A percentile compares a stretch with the other conserved stretches of the same genome.
Conservation (phyloP, 2,113 vertebrate species). For the Panthera leo region DNA sequence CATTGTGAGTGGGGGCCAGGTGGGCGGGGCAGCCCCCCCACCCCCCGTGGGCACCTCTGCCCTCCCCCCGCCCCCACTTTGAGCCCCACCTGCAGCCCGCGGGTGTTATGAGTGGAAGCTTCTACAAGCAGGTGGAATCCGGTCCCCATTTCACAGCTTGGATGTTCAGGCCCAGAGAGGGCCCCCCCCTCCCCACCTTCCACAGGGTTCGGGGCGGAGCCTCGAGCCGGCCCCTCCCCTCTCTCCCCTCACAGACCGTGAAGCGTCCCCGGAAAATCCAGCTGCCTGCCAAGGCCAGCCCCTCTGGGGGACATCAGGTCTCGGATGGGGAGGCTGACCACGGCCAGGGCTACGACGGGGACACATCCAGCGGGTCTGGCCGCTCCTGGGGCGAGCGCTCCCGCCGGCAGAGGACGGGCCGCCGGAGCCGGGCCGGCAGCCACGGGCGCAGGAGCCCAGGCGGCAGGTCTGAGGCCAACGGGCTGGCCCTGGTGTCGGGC, state of each 20-base stretch:
- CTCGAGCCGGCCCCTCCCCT: background rate
- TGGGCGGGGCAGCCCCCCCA: background rate
- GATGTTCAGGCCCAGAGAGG: background rate
- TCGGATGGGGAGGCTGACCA: slow-evolving; percentile 63
- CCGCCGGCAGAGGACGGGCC: slow-evolving; percentile 55
- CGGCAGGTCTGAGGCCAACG: slow-evolving; percentile 20
- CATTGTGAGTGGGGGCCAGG: slow-evolving; percentile 87
- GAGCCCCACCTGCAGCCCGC: fast-evolving
- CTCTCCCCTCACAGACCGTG: slow-evolving; percentile 86
- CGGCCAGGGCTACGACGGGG: slow-evolving; percentile 86
- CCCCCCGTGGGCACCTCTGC: background rate
- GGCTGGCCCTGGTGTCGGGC: slow-evolving; percentile 89
- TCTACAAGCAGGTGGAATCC: background rate
- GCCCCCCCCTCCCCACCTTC: background rate
- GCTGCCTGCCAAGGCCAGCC: slow-evolving; percentile 80
- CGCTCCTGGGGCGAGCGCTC: background rate
- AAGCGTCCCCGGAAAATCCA: slow-evolving; percentile 92
- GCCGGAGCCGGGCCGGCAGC: slow-evolving; percentile 74
- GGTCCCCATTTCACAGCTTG: background rate
- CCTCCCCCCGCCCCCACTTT: background rate
- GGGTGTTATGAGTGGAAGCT: background rate
- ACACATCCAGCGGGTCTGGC: slow-evolving; percentile 87
- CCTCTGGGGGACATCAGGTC: slow-evolving; percentile 30
- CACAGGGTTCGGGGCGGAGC: fast-evolving
- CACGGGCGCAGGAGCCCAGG: slow-evolving; percentile 51